Evolutionary conservation across 2,797 vertebrate genomes (phyloP).

Genomic region (Xiphorhynchus erythropygius): DNA sequence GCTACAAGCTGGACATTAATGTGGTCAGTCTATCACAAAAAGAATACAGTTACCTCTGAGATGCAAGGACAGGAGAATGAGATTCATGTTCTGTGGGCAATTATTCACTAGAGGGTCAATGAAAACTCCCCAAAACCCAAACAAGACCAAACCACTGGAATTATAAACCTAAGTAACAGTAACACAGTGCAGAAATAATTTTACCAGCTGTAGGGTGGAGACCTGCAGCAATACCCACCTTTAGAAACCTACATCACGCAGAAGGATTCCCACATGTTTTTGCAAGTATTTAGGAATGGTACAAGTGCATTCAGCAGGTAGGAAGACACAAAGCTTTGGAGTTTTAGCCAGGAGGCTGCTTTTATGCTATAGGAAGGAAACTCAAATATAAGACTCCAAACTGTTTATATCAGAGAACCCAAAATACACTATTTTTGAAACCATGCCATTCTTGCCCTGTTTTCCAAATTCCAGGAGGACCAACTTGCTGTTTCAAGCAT

Average conservation of each 20-base stretch:
- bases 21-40: neutral
- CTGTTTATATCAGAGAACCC: neutral
- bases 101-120: neutral
- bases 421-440: neutral
- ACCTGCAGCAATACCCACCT: too few relatives aligned
- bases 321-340: neutral
- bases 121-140: neutral
- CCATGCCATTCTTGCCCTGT: neutral
- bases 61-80: neutral
- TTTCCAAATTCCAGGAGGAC: neutral
- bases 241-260: neutral
- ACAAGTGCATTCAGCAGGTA: neutral
- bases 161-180: neutral
- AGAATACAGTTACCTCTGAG: neutral
- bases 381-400: neutral
- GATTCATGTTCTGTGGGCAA: neutral
- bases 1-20: neutral
- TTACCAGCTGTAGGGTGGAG: rapidly evolving
- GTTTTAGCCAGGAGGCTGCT: neutral
- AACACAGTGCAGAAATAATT: neutral
- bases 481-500: neutral
- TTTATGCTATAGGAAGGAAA: neutral
- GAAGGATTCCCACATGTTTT: neutral
- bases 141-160: neutral
- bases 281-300: neutral